Base-by-base conservation (phyloP, 2,797 vertebrate species). In the Oceanodroma leucorhoa region DNA sequence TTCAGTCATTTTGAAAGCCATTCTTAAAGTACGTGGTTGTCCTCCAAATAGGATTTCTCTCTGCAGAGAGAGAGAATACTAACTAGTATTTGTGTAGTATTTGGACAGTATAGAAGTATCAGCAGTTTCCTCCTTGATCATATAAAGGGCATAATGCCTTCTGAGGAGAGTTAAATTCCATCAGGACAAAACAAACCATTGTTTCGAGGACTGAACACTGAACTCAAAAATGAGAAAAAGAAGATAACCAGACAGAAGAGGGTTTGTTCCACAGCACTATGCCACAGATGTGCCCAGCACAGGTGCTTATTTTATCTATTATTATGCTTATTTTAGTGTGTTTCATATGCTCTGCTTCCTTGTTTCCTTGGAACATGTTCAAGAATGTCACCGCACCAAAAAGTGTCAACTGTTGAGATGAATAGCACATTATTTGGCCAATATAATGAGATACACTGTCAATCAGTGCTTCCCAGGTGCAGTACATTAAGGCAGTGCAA, bases 221-320 rank as follows among this genome's bases (percentile, higher is more conserved):
- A 90, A 81, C 26, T 61, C 19, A 87, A 73, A 81, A 87, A 77
- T 3, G 15, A 64, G 40, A 78, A 75, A 81, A 87, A 14, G 1
- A 83, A 77, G 51, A 88, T 51, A 87, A 76, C 12, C 57, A 79
- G 60, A 91, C 51, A 95, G 89, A 82, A 93, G 83, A 73, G 27
- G 8, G 29, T 79, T 88, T 96, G 93, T 94, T 94, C 34, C 88
- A 76, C 73, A 84, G 60, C 54, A 48, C 43, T 43, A 19, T 9
- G 10, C 40, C 82, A 62, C 40, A 54, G 41, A 78, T 30, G 19
- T 80, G 72, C 54, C 41, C 72, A 91, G 43, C 29, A 84, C 83
- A 94, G 95, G 79, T 94, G 87, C 58, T 82, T 30, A 60, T 81
- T 83, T 89, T 78, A 88, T 64, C 85, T 83, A 17, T 78, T 82